Evolutionary conservation across 35 echinoderm and acorn worm genomes (phyloP), one percentile per base, ranked within the genome.

Genomic region (Acanthaster planci): DNA sequence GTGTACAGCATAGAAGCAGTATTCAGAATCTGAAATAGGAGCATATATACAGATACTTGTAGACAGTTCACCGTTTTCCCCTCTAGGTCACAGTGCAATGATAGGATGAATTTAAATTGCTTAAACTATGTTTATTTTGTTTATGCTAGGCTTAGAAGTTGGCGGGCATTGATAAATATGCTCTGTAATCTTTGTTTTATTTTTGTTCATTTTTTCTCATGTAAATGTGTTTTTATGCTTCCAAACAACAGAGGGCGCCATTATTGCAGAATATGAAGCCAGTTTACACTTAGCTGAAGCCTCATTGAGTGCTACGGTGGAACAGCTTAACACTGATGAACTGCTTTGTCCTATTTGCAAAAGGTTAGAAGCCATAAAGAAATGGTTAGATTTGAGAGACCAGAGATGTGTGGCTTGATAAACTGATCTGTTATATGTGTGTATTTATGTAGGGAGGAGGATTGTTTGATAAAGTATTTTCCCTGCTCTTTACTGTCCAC

Each of bases 251-350:
- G 84, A 86, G 40, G 18, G 77, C 23, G 84, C 59, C 67, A 75
- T 86, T 26, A 31, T 86, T 6, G 60, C 84, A 30, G 42, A 86
- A 35, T 86, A 86, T 86, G 67, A 86, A 76, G 59, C 84, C 84
- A 86, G 84, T 47, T 31, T 76, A 9, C 64, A 86, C 18, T 86
- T 86, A 42, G 84, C 64, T 17, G 84, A 86, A 52, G 84, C 32
- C 16, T 86, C 84, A 0, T 64, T 86, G 30, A 76, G 84, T 86
- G 84, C 84, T n/a, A 67, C 84, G 12, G 84, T 86, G 50, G 84
- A 86, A 31, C 34, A 86, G 34, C 60, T 86, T 2, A 7, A 60
- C 30, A 76, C 64, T 42, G 67, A 86, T 77, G 84, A 86, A 26
- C 34, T 86, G 21, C 42, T 76, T 26, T 86, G 84, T 32, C 84